Base-by-base conservation (phyloP, 30 jellyfish, hydroid and myxozoan species). In the Hydra vulgaris region DNA sequence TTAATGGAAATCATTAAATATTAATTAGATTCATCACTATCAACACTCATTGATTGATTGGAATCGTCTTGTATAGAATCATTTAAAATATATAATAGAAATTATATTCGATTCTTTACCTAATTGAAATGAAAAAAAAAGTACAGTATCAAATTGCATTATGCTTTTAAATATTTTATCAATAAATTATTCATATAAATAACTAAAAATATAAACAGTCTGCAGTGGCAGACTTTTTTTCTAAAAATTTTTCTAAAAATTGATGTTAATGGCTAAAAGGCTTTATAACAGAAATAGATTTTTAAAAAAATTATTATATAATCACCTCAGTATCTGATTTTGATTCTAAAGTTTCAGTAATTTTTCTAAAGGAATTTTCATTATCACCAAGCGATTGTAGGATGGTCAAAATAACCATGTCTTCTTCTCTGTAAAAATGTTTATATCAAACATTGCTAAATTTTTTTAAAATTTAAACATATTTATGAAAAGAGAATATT, bases 71-170 rank as follows among this genome's bases (percentile, higher is more conserved):
- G 61, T 3, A 5, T 40, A 12, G 61, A 40, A 40, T 40, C 61
- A 40, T 40, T 40, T 40, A 40, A 40, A 5, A 40, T 75, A 23
- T 75, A 23, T 71, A 75, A 17, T 7, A 75, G 25, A 25, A 75
- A 53, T 15, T 75, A 72, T 26, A 75, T 17, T 53, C 83, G 83
- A 7, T 22, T 54, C 0, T 75, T 75, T 5, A 75, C 26, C 83
- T 75, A 75, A 26, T 21, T 1, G 1, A 25, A 75, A 25, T 12
- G 61, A 3, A 15, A 71, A 74, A 73, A 73, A 4, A 73, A n/a
- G n/a, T 21, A 0, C 8, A 73, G 12, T 22, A 22, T 7, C 12
- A 73, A 73, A 73, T 26, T 21, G 8, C 15, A 26, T 54, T n/a
- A n/a, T n/a, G n/a, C n/a, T n/a, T n/a, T n/a, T n/a, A n/a, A 73